A percentile compares a stretch with the other conserved stretches of the same genome.
Evolutionary conservation across 2,888 invertebrate genomes (phyloP).

Genomic region (Rotaria socialis): DNA sequence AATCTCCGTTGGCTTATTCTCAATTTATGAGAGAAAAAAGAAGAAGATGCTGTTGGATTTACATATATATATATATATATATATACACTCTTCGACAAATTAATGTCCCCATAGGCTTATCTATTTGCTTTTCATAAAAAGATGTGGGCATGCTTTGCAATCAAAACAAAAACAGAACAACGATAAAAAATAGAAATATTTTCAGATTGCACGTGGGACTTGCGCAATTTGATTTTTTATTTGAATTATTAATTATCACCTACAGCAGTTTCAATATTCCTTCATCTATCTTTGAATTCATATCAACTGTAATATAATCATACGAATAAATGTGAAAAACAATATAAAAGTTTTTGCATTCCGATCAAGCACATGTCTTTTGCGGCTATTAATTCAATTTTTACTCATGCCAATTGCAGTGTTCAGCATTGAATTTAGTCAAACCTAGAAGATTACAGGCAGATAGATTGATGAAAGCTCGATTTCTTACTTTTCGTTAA

Average conservation of each 20-base stretch:
- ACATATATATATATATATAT: neutral
- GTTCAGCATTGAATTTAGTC: no score
- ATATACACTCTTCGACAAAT: neutral
- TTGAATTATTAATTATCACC: no score
- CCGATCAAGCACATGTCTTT: no score
- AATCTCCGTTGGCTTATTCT: neutral
- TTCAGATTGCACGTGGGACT: no score
- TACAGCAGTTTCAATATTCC: constrained; percentile 54
- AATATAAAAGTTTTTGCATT: no score
- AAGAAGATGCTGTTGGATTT: neutral
- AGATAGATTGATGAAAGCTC: no score
- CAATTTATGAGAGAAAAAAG: neutral
- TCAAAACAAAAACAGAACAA: neutral
- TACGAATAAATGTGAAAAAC: constrained; percentile 67
- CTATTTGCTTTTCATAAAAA: neutral
- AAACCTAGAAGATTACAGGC: no score
- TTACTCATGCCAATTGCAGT: no score
- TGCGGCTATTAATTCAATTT: no score
- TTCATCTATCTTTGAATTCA: constrained; percentile 68
- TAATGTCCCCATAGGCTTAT: neutral
- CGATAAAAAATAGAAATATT: no score
- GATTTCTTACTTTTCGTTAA: no score
- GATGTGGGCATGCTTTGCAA: neutral
- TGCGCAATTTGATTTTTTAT: no score
- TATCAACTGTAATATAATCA: constrained; percentile 74